These are phyloP conservation scores for Halcyon smyrnensis DNA, from an alignment of 2,797 vertebrate species.

Conservation along the genomic window DNA sequence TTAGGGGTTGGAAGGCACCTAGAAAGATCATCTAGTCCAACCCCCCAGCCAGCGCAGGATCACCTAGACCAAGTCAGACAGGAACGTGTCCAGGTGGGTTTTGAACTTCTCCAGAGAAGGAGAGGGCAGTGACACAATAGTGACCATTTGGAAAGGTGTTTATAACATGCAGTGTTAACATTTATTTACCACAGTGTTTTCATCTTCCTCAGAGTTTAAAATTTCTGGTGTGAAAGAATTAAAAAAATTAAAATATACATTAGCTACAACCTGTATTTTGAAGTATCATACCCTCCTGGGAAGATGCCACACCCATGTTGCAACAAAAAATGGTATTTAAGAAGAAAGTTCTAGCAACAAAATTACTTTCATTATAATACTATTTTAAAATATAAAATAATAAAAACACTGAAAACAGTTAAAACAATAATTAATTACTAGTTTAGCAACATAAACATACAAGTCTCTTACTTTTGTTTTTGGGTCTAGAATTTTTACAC, in stretches of 20 bases:
- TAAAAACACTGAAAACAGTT: neutral
- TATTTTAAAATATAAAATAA: neutral
- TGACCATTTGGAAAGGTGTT: neutral
- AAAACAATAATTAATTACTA: neutral
- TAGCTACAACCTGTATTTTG: neutral
- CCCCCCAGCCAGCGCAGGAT: no score
- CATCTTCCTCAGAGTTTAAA: neutral
- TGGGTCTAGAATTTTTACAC: slow-evolving; percentile 95
- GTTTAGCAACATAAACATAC: neutral
- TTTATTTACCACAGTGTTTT: neutral
- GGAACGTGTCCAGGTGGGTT: no score
- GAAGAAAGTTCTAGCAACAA: neutral
- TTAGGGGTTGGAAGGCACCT: no score
- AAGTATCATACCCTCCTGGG: neutral
- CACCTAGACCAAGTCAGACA: no score
- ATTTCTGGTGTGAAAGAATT: neutral
- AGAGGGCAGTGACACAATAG: neutral
- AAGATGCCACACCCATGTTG: neutral
- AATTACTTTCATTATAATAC: neutral
- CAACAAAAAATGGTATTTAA: neutral
- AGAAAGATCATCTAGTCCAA: no score
- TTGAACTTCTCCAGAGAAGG: no score
- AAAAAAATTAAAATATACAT: neutral
- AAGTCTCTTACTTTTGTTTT: slow-evolving; percentile 90
- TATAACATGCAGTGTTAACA: fast-evolving